Percentiles rank a stretch among this genome's conserved stretches.
Conservation (phyloP, 2,888 invertebrate species). For the Melolontha melolontha region DNA sequence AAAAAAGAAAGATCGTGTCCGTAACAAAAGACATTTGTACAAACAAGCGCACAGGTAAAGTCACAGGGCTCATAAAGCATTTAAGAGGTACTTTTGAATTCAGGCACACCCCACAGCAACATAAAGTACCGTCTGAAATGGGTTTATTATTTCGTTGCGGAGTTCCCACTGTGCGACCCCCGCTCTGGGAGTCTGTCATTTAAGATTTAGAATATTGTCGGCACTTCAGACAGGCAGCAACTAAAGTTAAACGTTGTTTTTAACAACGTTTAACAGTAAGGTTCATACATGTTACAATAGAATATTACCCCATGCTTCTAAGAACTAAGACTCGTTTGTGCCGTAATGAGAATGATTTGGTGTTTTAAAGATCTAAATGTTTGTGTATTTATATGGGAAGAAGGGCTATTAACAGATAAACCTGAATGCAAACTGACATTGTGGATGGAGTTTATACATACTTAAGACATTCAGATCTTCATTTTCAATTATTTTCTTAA, state of each 20-base stretch:
- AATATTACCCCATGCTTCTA: conserved; percentile 1
- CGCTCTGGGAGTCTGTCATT: conserved; percentile 39
- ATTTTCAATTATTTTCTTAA: no score
- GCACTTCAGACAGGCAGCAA: conserved; percentile 40
- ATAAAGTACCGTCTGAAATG: conserved; percentile 39
- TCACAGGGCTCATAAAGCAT: conserved; percentile 37
- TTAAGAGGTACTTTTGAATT: conserved; percentile 38
- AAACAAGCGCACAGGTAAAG: conserved; percentile 38
- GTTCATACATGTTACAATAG: conserved; percentile 12
- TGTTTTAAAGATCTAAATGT: no score
- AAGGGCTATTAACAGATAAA: no score
- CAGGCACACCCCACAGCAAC: conserved; percentile 38
- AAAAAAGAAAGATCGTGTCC: conserved; percentile 31
- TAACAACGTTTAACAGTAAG: conserved; percentile 13
- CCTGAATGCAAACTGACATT: no score
- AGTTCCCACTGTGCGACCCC: conserved; percentile 42
- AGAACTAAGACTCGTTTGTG: not conserved
- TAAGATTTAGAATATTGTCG: conserved; percentile 43
- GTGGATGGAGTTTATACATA: no score
- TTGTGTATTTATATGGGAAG: no score
- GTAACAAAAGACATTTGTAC: conserved; percentile 37
- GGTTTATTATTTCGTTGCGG: conserved; percentile 40
- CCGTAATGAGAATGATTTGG: conserved; percentile 4
- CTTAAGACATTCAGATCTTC: no score
- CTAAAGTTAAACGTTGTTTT: conserved; percentile 33